Evolutionary conservation across 2,888 invertebrate species (phyloP), one percentile per base, ranked within the genome.

Genomic region (Tortricodes alternella): DNA sequence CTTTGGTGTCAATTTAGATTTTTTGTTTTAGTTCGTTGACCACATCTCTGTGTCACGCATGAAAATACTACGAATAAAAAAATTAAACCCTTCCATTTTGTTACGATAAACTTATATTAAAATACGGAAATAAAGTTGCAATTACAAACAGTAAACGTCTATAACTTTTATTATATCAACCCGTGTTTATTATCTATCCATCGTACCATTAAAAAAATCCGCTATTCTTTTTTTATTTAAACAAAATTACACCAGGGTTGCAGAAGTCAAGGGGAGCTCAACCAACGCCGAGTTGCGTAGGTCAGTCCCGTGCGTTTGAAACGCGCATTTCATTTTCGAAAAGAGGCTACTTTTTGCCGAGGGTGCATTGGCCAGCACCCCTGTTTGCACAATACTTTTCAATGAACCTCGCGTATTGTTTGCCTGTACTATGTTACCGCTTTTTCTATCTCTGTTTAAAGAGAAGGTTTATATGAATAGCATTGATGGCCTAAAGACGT

Each of bases 361-460:
- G 82, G 74, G 79, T 71, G 72, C 73, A 68, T 63, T 65, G 62
- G 69, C 59, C 59, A 49, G 53, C 66, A 58, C 83, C 86, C 85
- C 78, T 87, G 78, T 88, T 86, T 87, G 80, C 78, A 66, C 78
- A 78, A 80, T 84, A 82, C 85, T 85, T 80, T 84, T 81, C 82
- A 85, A 87, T 83, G 83, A 75, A 76, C 78, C 77, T 66, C 62
- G 62, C 60, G 67, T 70, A 83, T 82, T 86, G 87, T 85, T 83
- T 80, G 80, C 74, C 61, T 62, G 34, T 32, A 67, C 62, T 29
- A 53, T 55, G 65, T 61, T 70, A 65, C 63, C n/a, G n/a, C n/a
- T 65, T 63, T 59, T 61, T 63, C 62, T 60, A 52, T 59, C 61
- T 68, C 63, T 64, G 53, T 63, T 58, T 69, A 63, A 64, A 70